Percentiles rank a stretch among this genome's conserved stretches.
These are phyloP conservation scores for Orestias chungarensis DNA, from an alignment of 2,797 vertebrate genomes.

Conservation along the genomic window DNA sequence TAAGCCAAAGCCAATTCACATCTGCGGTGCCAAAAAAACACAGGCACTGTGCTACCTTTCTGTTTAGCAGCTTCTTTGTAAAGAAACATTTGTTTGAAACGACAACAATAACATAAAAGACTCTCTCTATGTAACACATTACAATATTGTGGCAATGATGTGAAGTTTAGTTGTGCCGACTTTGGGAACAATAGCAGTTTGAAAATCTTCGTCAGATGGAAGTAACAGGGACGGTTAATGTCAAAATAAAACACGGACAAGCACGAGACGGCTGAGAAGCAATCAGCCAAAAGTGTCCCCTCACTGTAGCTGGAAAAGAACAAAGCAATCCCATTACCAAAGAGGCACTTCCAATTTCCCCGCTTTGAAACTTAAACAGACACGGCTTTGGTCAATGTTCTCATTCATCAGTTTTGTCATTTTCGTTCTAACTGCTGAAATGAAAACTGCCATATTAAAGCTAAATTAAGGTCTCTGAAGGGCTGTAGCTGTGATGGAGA, in stretches of 20 bases:
- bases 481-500: conserved; percentile 26
- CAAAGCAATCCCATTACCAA: conserved; percentile 50
- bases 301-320: conserved; percentile 43
- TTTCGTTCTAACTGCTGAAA: conserved; percentile 42
- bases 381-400: conserved; percentile 40
- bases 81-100: neutral
- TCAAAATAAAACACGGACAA: conserved; percentile 28
- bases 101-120: neutral
- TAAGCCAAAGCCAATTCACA: neutral
- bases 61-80: neutral
- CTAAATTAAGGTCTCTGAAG: conserved; percentile 46
- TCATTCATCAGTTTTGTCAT: conserved; percentile 45
- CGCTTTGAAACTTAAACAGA: conserved; percentile 34
- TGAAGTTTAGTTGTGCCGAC: neutral
- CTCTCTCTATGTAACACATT: neutral
- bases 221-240: neutral
- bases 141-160: neutral
- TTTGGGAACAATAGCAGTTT: neutral
- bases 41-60: too few species aligned
- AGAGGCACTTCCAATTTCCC: conserved; percentile 35
- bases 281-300: conserved; percentile 30
- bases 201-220: conserved; percentile 18
- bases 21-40: neutral
- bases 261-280: conserved; percentile 39
- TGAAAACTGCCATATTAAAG: conserved; percentile 42